Evolutionary conservation across 2,888 invertebrate genomes (phyloP).

Genomic region (Ferrisia virgata): DNA sequence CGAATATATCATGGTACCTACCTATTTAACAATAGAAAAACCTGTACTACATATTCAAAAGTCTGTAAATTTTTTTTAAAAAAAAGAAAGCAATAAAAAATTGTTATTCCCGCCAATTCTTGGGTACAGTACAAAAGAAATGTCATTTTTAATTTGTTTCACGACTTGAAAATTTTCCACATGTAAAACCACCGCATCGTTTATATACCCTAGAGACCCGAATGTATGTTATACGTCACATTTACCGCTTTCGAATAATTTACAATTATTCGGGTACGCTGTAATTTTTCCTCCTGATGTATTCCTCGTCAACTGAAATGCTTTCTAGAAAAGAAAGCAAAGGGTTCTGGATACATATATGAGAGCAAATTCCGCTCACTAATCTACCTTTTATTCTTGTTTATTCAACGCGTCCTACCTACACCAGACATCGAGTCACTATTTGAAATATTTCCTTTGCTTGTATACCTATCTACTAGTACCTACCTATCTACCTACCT

Average conservation of each 20-base stretch:
- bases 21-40: no score
- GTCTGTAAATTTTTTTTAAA: no score
- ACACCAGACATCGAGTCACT: neutral
- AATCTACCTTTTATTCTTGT: conserved; percentile 9
- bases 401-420: neutral
- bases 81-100: neutral
- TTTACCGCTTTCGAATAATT: neutral
- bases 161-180: neutral
- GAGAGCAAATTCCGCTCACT: neutral
- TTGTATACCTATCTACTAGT: neutral
- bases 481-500: neutral
- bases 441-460: neutral
- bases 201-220: neutral
- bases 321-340: neutral
- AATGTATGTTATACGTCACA: conserved; percentile 9
- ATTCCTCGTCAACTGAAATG: neutral
- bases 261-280: conserved; percentile 7
- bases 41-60: no score
- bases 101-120: neutral
- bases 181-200: neutral
- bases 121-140: neutral
- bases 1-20: no score
- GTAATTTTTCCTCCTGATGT: neutral
- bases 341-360: neutral
- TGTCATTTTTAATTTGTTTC: neutral